Evolutionary conservation across 2,888 invertebrate species (phyloP).

Genomic region (Chloroclystis v-ata): DNA sequence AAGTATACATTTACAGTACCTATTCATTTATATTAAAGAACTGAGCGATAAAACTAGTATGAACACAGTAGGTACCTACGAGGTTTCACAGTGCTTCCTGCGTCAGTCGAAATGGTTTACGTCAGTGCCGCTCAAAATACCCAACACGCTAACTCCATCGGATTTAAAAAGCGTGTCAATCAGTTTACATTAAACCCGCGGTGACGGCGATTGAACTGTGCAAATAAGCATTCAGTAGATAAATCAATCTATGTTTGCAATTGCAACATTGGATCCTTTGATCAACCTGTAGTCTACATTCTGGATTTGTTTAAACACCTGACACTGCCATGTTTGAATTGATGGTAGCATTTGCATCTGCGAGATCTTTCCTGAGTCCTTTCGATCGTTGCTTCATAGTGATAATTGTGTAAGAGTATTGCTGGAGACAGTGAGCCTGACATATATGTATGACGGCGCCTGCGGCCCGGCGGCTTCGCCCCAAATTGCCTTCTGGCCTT

Average conservation of each 20-base stretch:
- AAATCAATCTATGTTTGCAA: conserved; percentile 33
- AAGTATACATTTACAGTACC: too few relatives aligned
- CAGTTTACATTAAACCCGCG: conserved; percentile 56
- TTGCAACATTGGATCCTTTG: conserved; percentile 8
- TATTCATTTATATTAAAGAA: too few relatives aligned
- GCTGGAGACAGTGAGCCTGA: conserved; percentile 55
- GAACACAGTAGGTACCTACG: conserved; percentile 38
- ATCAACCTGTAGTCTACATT: conserved; percentile 14
- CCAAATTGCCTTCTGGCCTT: conserved; percentile 65
- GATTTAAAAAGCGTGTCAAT: conserved; percentile 67
- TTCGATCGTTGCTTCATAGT: conserved; percentile 26
- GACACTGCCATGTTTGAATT: neutral
- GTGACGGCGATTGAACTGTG: conserved; percentile 43
- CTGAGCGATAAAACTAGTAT: conserved; percentile 46
- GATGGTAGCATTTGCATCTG: conserved; percentile 5
- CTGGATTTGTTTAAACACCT: neutral
- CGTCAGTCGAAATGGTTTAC: conserved; percentile 63
- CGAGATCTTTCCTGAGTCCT: conserved; percentile 31
- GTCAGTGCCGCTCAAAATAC: conserved; percentile 69
- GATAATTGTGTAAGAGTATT: conserved; percentile 48
- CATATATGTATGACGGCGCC: conserved; percentile 50
- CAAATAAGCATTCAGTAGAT: conserved; percentile 31
- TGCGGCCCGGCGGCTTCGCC: conserved; percentile 54
- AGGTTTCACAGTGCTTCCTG: conserved; percentile 58
- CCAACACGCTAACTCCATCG: conserved; percentile 51